Evolutionary conservation across 2,113 vertebrate species (phyloP).

Genomic region (Campylomormyrus numenius): DNA sequence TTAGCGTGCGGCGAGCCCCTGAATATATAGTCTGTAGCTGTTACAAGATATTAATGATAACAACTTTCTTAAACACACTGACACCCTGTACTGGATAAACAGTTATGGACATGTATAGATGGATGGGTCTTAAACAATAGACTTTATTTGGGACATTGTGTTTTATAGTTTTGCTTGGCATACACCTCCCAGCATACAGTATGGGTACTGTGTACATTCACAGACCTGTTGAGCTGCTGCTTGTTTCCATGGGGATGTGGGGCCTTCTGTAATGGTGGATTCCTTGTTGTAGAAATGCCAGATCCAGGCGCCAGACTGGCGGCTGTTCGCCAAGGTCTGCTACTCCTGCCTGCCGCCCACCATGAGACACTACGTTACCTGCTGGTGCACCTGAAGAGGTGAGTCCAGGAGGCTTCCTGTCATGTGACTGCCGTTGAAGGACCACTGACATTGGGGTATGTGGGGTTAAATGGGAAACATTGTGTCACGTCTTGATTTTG

Average conservation of each 20-base stretch:
- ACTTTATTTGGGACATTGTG: neutral
- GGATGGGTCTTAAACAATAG: neutral
- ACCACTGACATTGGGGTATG: neutral
- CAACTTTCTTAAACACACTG: neutral
- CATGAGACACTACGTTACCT: conserved; percentile 90
- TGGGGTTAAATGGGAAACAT: neutral
- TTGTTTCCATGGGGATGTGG: neutral
- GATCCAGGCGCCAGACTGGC: conserved; percentile 83
- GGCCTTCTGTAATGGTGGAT: neutral
- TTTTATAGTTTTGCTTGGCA: neutral
- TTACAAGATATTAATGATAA: neutral
- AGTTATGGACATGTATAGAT: neutral
- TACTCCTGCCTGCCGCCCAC: conserved; percentile 90
- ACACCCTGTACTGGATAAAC: neutral
- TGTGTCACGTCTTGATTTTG: conserved; percentile 4
- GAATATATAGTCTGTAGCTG: neutral
- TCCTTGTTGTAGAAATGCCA: conserved; percentile 66
- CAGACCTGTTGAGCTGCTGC: neutral
- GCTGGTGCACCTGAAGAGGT: conserved; percentile 97
- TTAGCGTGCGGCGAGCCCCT: neutral
- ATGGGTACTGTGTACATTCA: neutral
- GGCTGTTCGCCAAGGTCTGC: conserved; percentile 80
- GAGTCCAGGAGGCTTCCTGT: conserved; percentile 27
- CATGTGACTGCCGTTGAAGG: neutral
- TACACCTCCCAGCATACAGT: neutral